Base-by-base conservation (phyloP, 2,113 vertebrate species). In the Pogonocichla stellata region DNA sequence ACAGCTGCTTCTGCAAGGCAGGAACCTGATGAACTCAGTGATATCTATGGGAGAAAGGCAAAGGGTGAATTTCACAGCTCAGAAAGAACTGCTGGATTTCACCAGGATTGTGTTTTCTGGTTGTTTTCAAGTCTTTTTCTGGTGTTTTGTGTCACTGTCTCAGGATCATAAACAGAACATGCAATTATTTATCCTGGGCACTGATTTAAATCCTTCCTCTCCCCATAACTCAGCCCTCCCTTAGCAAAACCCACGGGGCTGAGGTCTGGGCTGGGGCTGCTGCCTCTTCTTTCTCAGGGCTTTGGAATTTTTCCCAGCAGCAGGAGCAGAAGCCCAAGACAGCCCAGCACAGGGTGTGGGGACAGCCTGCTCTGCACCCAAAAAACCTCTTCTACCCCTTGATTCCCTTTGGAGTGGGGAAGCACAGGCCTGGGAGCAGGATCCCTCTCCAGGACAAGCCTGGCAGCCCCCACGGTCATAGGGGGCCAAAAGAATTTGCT, bases 391-490 rank as follows among this genome's bases (percentile, higher is more conserved):
- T 36, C 43, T 17, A 15, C 38, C 9, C 58, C 22, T 65, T 4
- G n/a, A 9, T 20, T 48, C 5, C 3, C n/a, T 70, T 19, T 33
- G 78, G 38, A 38, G 36, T 1, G 2, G 38, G 77, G 66, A 18
- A 26, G 51, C 34, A 3, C 1, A 0, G 18, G 4, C 18, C 57
- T 57, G 36, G 45, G 69, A 56, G 64, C 56, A 71, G 26, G 25
- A 58, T 8, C 48, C 58, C 38, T 61, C 6, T 4, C 66, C 1
- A 2, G 71, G 53, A n/a, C 5, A 4, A 81, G 74, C 74, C 89
- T 74, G 89, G 79, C 66, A 85, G 47, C 25, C 29, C 33, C 34
- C 2, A 6, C 0, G 0, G 47, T 57, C 0, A 0, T 0, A 0
- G 51, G 42, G 43, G 22, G 17, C 3, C 10, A 26, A 66, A 84